A percentile compares a stretch with the other conserved stretches of the same genome.
Conservation (phyloP, 2,888 invertebrate species). For the Phorcus lineatus region DNA sequence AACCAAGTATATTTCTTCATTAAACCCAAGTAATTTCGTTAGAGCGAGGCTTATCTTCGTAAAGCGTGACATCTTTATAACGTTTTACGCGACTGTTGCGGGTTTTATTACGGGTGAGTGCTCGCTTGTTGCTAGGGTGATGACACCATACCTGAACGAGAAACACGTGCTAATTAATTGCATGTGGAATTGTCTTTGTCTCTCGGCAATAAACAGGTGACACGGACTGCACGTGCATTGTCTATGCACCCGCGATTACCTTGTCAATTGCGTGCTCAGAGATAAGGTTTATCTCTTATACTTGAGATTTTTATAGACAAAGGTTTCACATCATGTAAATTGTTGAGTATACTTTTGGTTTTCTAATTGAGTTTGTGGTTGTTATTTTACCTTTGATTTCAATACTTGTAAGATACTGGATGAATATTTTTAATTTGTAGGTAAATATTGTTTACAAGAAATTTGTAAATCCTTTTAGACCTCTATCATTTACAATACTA, state of each 20-base stretch:
- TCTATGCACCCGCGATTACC: not conserved
- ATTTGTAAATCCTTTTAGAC: too few species aligned
- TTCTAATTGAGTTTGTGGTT: too few species aligned
- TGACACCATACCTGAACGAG: not conserved
- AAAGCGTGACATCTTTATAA: conserved; percentile 6
- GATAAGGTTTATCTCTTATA: not conserved
- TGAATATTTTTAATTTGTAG: too few species aligned
- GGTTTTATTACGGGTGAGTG: not conserved
- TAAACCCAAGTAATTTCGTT: not conserved
- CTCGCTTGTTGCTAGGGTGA: not conserved
- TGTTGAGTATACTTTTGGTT: too few species aligned
- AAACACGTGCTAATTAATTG: conserved; percentile 4
- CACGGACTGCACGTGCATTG: not conserved
- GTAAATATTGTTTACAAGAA: too few species aligned
- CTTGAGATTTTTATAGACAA: too few species aligned
- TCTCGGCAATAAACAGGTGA: not conserved
- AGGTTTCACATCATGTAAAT: too few species aligned
- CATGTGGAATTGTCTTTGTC: conserved; percentile 5
- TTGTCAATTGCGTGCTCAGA: conserved; percentile 1
- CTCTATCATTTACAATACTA: too few species aligned
- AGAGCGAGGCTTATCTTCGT: not conserved
- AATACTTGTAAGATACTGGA: too few species aligned
- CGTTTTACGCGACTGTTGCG: not conserved
- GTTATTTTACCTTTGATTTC: too few species aligned
- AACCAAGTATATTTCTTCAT: not conserved